phyloP scores from a whole-genome alignment of 2,888 invertebrate genomes.

The Aspidiotus destructor region DNA sequence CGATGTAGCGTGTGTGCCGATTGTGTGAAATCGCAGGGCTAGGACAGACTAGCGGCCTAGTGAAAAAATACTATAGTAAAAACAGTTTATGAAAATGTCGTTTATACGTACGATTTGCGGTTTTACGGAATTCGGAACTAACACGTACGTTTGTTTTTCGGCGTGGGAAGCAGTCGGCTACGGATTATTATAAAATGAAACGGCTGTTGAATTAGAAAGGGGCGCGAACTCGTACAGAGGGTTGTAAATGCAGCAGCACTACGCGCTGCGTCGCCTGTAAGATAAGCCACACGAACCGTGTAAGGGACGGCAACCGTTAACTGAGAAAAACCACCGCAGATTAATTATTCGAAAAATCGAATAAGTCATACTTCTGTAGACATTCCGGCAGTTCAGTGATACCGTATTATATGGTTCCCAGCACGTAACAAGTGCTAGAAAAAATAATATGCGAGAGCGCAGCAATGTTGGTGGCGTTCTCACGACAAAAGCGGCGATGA shows the following conservation, averaged over 20 bases:
- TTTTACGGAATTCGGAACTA: not conserved
- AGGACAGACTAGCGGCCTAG: not conserved
- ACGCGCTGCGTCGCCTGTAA: too few species aligned
- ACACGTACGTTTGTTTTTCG: not conserved
- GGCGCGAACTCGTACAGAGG: not conserved
- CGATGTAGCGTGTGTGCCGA: not conserved
- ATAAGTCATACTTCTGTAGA: too few species aligned
- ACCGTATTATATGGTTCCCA: too few species aligned
- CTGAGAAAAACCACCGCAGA: too few species aligned
- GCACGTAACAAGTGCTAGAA: too few species aligned
- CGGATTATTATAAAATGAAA: conserved; percentile 10
- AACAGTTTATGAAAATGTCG: conserved; percentile 1
- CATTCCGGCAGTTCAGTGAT: too few species aligned
- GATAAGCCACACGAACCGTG: too few species aligned
- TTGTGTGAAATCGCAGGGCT: not conserved
- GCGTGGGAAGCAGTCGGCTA: conserved; percentile 10
- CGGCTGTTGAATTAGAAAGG: conserved; percentile 7
- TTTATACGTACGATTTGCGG: not conserved
- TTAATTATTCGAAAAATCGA: too few species aligned
- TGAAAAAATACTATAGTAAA: not conserved
- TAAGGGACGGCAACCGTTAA: too few species aligned
- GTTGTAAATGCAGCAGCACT: not conserved
- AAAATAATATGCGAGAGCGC: too few species aligned
- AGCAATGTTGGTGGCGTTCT: too few species aligned
- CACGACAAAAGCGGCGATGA: too few species aligned